These are phyloP conservation scores for Rhinoderma darwinii DNA, from an alignment of 2,113 vertebrate species.

Conservation along the genomic window DNA sequence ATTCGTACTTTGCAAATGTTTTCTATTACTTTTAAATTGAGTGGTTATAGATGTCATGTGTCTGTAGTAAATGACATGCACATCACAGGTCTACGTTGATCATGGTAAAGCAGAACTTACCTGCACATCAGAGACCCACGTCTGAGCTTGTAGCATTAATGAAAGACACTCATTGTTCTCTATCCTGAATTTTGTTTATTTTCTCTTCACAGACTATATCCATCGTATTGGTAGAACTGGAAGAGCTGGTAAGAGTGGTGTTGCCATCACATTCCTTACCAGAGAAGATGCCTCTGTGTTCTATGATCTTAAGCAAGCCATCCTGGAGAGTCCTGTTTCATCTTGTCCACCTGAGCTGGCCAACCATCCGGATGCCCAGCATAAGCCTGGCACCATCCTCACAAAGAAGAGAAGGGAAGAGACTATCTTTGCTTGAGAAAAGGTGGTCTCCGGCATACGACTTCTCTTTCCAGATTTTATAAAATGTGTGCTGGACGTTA, in stretches of 20 bases:
- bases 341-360: constrained; percentile 92
- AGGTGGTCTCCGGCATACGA: not conserved
- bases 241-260: constrained; percentile 94
- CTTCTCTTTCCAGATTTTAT: not conserved
- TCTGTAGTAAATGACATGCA: not conserved
- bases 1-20: not conserved
- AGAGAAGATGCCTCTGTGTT: constrained; percentile 95
- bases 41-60: not conserved
- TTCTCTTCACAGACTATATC: constrained; percentile 84
- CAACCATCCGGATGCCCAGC: constrained; percentile 96
- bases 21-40: not conserved
- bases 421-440: constrained; percentile 93
- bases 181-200: not conserved
- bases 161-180: not conserved
- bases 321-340: constrained; percentile 95
- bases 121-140: not conserved
- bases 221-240: constrained; percentile 97
- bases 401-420: constrained; percentile 98
- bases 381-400: constrained; percentile 97
- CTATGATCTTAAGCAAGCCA: constrained; percentile 97
- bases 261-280: constrained; percentile 97
- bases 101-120: not conserved
- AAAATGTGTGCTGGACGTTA: not conserved
- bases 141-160: too few species aligned
- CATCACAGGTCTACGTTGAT: not conserved